Percentiles rank a stretch among this genome's conserved stretches.
These are phyloP conservation scores for Drosophila obscura DNA, from an alignment of 1,140 invertebrate species.

Conservation along the genomic window DNA sequence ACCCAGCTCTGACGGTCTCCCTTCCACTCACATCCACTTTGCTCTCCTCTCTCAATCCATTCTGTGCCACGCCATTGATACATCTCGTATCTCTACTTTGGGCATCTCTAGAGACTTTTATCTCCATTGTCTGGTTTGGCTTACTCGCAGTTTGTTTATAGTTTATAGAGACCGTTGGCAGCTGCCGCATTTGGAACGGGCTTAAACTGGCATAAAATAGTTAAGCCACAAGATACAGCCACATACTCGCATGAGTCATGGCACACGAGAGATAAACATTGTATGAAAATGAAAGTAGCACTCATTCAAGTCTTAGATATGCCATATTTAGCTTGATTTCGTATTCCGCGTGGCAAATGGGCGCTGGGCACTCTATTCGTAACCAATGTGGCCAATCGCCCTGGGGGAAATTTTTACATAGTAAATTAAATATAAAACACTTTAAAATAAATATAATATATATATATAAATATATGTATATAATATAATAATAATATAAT, in stretches of 20 bases:
- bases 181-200: conserved; percentile 24
- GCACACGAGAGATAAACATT: conserved; percentile 1
- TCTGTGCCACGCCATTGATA: too few species aligned
- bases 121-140: conserved; percentile 33
- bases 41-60: too few species aligned
- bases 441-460: too few species aligned
- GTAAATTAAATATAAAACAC: too few species aligned
- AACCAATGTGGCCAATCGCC: too few species aligned
- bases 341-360: too few species aligned
- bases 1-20: conserved; percentile 5
- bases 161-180: conserved; percentile 23
- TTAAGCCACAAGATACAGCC: not conserved
- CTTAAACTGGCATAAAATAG: conserved; percentile 21
- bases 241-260: not conserved
- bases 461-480: too few species aligned
- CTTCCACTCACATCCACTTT: too few species aligned
- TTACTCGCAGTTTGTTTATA: conserved; percentile 22
- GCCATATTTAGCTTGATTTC: too few species aligned
- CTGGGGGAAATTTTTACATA: not conserved
- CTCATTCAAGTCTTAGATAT: not conserved
- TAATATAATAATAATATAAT: too few species aligned
- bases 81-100: conserved; percentile 22
- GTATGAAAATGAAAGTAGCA: conserved; percentile 22
- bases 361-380: too few species aligned
- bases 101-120: conserved; percentile 49